Conservation (phyloP, 2,113 vertebrate genomes). For the Sylvicapra grimmia region DNA sequence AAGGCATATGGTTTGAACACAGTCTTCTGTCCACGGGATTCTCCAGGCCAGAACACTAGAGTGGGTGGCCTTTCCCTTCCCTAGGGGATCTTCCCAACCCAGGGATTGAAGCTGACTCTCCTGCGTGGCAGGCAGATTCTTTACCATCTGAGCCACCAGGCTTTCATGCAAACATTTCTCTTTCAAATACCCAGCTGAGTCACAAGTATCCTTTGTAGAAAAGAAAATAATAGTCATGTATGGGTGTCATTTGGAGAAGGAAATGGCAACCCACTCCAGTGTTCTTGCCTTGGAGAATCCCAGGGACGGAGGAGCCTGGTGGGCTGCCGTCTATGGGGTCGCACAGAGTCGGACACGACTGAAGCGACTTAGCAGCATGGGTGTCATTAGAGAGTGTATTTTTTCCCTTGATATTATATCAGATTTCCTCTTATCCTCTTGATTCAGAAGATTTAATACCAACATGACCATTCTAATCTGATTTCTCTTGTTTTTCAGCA, state of each 20-base stretch:
- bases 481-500: conserved; percentile 42
- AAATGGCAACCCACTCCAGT: too few species aligned
- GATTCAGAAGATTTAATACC: not conserved
- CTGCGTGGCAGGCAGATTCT: not conserved
- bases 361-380: too few species aligned
- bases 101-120: not conserved
- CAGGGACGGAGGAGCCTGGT: too few species aligned
- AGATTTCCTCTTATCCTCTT: not conserved
- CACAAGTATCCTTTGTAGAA: not conserved
- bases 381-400: not conserved
- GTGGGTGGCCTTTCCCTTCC: not conserved
- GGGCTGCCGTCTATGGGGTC: too few species aligned
- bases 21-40: not conserved
- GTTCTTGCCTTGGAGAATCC: too few species aligned
- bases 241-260: too few species aligned
- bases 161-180: not conserved
- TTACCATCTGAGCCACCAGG: not conserved
- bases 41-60: not conserved
- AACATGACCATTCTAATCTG: not conserved
- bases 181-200: not conserved
- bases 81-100: not conserved
- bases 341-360: too few species aligned
- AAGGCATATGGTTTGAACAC: not conserved
- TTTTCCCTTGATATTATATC: not conserved
- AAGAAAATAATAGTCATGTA: not conserved